Base-by-base conservation (phyloP, 2,113 vertebrate genomes). In the Talpa occidentalis region DNA sequence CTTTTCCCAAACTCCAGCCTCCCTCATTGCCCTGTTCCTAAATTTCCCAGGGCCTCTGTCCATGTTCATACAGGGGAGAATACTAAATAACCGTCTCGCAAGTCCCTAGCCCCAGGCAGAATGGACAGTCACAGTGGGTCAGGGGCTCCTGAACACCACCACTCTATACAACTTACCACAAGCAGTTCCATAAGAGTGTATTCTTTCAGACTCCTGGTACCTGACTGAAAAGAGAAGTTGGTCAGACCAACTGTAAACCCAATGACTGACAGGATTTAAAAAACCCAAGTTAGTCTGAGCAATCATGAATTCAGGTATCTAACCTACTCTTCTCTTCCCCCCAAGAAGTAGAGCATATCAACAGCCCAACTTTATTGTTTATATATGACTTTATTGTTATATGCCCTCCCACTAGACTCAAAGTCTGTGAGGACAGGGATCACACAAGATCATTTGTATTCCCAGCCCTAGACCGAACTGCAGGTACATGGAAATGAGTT, bases 161-260 rank as follows among this genome's bases (percentile, higher is more conserved):
- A 5, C 56, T 67, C 52, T n/a, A 60, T 6, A 32, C 40, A 97
- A 98, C 99, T 99, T 96, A 99, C 99, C 99, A 99, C 99, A 72
- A 99, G 98, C 98, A 99, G 98, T 97, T 99, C 99, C 99, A 99
- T 99, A 26, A 99, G 98, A 0, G 99, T 99, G 44, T 99, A 99
- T 32, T 99, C 99, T 92, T 98, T 97, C 76, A 99, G 98, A 94
- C 98, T 99, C 98, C 98, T 99, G 96, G 99, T 97, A 90, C 99
- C 99, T 64, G 99, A 99, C 99, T 99, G 96, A 44, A 98, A 98
- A 85, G 66, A 97, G 85, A 98, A 52, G 17, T 16, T 52, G 35
- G 66, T 96, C 64, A 94, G 89, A 87, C 15, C 49, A 95, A 62
- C 35, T 54, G n/a, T 89, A 83, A 85, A 84, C 4, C 30, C 82